These are phyloP conservation scores for Chroicocephalus ridibundus DNA, from an alignment of 2,113 vertebrate species.

Conservation along the genomic window DNA sequence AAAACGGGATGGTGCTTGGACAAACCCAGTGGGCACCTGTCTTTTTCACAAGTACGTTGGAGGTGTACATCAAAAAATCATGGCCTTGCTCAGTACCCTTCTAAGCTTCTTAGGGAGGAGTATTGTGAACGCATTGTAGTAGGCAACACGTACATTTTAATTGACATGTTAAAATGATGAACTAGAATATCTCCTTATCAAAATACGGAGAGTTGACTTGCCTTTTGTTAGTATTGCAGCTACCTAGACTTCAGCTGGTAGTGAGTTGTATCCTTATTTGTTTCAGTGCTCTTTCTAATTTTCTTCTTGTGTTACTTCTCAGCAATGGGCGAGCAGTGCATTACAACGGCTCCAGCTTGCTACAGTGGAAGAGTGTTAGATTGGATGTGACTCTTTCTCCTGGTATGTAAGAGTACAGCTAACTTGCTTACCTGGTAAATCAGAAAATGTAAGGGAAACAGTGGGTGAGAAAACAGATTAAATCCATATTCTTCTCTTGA, in stretches of 20 bases:
- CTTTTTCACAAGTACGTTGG: slow-evolving; percentile 94
- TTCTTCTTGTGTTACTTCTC: neutral
- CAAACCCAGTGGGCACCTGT: slow-evolving; percentile 97
- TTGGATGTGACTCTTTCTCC: slow-evolving; percentile 94
- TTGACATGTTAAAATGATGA: neutral
- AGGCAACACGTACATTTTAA: rapidly evolving
- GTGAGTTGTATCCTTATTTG: neutral
- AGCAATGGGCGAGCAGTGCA: slow-evolving; percentile 97
- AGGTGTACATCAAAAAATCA: neutral
- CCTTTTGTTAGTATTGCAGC: neutral
- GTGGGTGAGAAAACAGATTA: neutral
- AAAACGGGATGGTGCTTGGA: slow-evolving; percentile 97
- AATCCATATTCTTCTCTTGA: neutral
- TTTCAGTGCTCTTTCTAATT: neutral
- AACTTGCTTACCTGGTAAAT: neutral
- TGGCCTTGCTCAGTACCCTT: neutral
- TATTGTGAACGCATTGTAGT: neutral
- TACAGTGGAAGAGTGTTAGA: slow-evolving; percentile 98
- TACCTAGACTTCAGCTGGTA: neutral
- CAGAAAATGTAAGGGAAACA: neutral
- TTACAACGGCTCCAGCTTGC: slow-evolving; percentile 96
- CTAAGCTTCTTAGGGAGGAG: neutral
- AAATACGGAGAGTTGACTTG: neutral
- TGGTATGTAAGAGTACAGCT: slow-evolving; percentile 75
- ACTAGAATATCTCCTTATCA: neutral